Percentiles rank a stretch among this genome's conserved stretches.
phyloP scores from a whole-genome alignment of 2,888 invertebrate genomes.

The Drosophila aldrichi region DNA sequence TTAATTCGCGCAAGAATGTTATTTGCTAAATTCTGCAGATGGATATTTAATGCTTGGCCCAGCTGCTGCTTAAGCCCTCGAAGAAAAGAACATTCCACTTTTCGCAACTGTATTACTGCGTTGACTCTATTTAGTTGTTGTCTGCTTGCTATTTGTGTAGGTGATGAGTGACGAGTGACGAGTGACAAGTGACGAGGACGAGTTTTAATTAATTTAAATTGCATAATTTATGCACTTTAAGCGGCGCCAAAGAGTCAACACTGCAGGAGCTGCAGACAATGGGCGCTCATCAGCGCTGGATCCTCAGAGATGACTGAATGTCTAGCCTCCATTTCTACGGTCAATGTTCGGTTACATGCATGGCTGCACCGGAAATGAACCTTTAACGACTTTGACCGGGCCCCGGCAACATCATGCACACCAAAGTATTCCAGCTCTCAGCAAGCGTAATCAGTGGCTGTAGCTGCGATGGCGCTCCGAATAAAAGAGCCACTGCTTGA shows the following conservation, averaged over 20 bases:
- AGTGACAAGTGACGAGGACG: no score
- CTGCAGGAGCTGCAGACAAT: slow-evolving; percentile 60
- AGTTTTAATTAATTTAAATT: slow-evolving; percentile 71
- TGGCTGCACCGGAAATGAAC: slow-evolving; percentile 79
- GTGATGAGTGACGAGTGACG: slow-evolving; percentile 28
- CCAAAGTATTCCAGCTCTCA: slow-evolving; percentile 23
- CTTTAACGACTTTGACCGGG: slow-evolving; percentile 75
- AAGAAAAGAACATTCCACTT: background rate
- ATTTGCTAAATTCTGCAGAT: background rate
- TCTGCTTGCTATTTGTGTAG: slow-evolving; percentile 28
- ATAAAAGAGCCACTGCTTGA: background rate
- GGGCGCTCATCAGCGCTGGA: slow-evolving; percentile 65
- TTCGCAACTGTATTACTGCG: slow-evolving; percentile 7
- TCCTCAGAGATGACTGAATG: slow-evolving; percentile 23
- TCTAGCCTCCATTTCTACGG: slow-evolving; percentile 46
- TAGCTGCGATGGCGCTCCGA: background rate
- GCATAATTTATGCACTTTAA: slow-evolving; percentile 64
- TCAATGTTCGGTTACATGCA: slow-evolving; percentile 70
- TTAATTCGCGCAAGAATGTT: background rate
- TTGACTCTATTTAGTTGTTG: slow-evolving; percentile 17
- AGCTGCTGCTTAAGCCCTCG: background rate
- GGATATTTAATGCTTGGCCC: background rate
- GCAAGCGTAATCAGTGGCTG: slow-evolving; percentile 16
- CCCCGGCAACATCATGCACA: slow-evolving; percentile 41
- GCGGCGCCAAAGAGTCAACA: slow-evolving; percentile 33